phyloP scores from a whole-genome alignment of 2,797 vertebrate genomes.

The Kryptolebias ocellatus region DNA sequence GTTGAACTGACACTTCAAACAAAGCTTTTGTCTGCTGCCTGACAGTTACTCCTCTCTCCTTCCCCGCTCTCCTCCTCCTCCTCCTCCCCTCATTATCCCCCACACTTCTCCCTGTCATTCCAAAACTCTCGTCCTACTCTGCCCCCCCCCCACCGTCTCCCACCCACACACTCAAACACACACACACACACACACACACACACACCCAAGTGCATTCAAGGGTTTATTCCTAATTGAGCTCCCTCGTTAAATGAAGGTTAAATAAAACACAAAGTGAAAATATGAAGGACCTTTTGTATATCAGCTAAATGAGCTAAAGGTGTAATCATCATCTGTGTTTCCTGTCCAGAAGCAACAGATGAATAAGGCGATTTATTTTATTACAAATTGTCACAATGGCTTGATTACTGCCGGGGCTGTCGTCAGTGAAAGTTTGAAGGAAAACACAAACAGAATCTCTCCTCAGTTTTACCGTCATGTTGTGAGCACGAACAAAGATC shows the following conservation, averaged over 20 bases:
- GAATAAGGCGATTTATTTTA: conserved; percentile 38
- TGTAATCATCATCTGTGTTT: conserved; percentile 35
- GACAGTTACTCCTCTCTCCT: conserved; percentile 73
- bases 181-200: conserved; percentile 17
- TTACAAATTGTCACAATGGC: conserved; percentile 26
- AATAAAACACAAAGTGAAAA: conserved; percentile 52
- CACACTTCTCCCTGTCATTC: conserved; percentile 73
- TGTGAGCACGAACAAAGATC: conserved; percentile 33
- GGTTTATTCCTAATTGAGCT: conserved; percentile 59
- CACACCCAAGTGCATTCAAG: conserved; percentile 22
- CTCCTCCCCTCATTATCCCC: conserved; percentile 73
- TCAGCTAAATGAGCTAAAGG: conserved; percentile 30
- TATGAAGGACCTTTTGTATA: conserved; percentile 22
- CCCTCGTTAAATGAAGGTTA: conserved; percentile 61
- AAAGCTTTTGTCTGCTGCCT: conserved; percentile 78
- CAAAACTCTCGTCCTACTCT: conserved; percentile 51
- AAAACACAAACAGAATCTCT: conserved; percentile 24
- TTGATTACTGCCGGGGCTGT: conserved; percentile 22
- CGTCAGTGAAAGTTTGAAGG: conserved; percentile 18
- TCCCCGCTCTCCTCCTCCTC: conserved; percentile 68
- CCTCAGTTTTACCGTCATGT: conserved; percentile 4
- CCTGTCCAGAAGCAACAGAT: conserved; percentile 21
- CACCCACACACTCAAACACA: conserved; percentile 17
- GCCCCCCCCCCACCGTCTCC: conserved; percentile 23
- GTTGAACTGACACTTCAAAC: conserved; percentile 77